Evolutionary conservation across 1,140 invertebrate species (phyloP).

Genomic region (Drosophila mayri): DNA sequence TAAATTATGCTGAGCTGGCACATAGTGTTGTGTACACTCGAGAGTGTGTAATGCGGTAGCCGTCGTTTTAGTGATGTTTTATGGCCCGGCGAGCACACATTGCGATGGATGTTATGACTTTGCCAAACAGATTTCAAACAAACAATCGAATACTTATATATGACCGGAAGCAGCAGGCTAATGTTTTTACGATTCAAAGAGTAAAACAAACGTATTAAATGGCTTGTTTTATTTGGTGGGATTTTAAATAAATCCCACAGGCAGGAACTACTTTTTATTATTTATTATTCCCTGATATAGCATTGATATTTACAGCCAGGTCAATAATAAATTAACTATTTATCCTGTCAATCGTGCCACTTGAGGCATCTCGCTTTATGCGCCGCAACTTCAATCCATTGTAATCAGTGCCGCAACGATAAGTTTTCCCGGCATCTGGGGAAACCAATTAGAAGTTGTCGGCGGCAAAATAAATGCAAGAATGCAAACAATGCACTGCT

Average conservation of each 20-base stretch:
- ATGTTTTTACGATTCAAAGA: conserved; percentile 4
- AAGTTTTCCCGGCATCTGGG: conserved; percentile 15
- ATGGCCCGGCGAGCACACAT: conserved; percentile 1
- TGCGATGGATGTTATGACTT: conserved; percentile 20
- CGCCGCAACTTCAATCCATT: conserved; percentile 19
- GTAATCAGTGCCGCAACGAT: conserved; percentile 25
- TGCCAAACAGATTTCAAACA: conserved; percentile 8
- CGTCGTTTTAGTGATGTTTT: conserved; percentile 29
- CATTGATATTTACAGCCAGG: not conserved
- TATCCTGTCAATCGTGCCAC: conserved; percentile 15
- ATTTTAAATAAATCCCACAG: conserved; percentile 1
- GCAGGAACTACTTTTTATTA: not conserved
- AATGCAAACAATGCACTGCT: conserved; percentile 70
- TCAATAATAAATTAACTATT: not conserved
- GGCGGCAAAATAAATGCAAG: conserved; percentile 57
- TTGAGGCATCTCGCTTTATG: not conserved
- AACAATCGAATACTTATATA: not conserved
- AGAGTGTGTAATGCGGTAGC: conserved; percentile 26
- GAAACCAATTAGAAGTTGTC: conserved; percentile 71
- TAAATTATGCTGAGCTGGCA: conserved; percentile 24
- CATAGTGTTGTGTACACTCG: conserved; percentile 1
- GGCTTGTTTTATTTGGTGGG: not conserved
- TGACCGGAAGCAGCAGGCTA: not conserved
- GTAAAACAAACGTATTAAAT: not conserved
- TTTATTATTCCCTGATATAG: not conserved